phyloP scores from a whole-genome alignment of 2,888 invertebrate species.

The Melipona bicolor region DNA sequence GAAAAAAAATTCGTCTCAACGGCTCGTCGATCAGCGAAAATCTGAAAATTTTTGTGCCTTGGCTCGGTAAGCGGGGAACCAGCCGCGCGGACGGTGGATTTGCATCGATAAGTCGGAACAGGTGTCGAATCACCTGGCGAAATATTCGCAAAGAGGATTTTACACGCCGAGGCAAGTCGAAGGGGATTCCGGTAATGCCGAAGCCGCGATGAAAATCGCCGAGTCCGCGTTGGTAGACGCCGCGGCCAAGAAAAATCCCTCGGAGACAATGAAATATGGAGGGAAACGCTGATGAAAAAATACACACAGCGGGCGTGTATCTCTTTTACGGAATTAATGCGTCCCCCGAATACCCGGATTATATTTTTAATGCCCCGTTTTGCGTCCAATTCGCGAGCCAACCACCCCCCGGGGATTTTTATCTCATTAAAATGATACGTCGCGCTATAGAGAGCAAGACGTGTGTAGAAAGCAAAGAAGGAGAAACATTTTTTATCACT shows the following conservation, averaged over 20 bases:
- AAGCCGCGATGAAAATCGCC: slow-evolving; percentile 26
- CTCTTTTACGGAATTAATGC: not conserved
- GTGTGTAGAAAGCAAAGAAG: no score
- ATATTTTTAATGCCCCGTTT: not conserved
- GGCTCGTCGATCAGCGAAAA: not conserved
- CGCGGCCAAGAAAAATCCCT: not conserved
- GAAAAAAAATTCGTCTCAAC: not conserved
- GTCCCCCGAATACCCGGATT: not conserved
- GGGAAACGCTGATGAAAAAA: not conserved
- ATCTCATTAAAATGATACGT: not conserved
- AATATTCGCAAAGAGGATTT: slow-evolving; percentile 65
- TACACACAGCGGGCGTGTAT: not conserved
- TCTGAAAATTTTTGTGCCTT: not conserved
- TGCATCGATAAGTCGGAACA: slow-evolving; percentile 61
- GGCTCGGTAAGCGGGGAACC: not conserved
- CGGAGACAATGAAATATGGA: not conserved
- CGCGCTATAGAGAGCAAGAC: no score
- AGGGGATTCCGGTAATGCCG: slow-evolving; percentile 45
- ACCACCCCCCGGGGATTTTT: not conserved
- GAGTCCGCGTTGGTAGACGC: not conserved
- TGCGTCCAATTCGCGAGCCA: not conserved
- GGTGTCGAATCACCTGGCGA: slow-evolving; percentile 55
- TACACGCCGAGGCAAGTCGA: slow-evolving; percentile 46
- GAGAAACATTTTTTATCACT: not conserved
- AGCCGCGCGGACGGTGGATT: slow-evolving; percentile 39